Base-by-base conservation (phyloP, 2,888 invertebrate genomes). In the Amiota communis region DNA sequence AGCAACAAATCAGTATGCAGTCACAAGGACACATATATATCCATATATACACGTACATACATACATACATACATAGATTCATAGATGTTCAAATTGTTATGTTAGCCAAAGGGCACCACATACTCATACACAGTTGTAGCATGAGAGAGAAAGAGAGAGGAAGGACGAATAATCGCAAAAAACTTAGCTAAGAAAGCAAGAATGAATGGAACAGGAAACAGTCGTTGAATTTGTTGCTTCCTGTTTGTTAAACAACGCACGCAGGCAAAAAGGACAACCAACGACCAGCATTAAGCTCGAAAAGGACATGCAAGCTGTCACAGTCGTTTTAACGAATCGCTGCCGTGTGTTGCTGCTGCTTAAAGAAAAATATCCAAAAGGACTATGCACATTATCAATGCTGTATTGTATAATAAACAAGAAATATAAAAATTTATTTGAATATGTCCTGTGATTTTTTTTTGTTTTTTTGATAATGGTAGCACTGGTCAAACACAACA, bases 1-100 rank as follows among this genome's bases (percentile, higher is more conserved):
- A 77, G 78, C 82, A 86, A 81, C 83, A 86, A 84, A 84, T 84
- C 85, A 86, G 84, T 84, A 86, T 84, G 82, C 85, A 86, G 83
- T 81, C 85, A 82, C 77, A 78, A 77, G 67, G 51, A 79, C 76
- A 74, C 72, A 12, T 3, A 15, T 59, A 15, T 59, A 49, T 63
- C 65, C 49, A 72, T 59, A 74, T 74, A 63, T 57, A 56, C 23
- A 49, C n/a, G n/a, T n/a, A n/a, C n/a, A n/a, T 8, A 11, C 47
- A 57, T 49, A 48, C 20, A 68, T 8, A 56, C 11, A 15, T 8
- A 20, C 53, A 68, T 15, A 51, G 53, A 15, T 57, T 15, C 17
- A 57, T 57, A 17, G 11, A 51, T 53, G 53, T 59, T 20, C 17
- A 36, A 36, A 36, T 36, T 36, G 36, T 36, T 20, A 20, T 15